Percentiles rank a stretch among this genome's conserved stretches.
Evolutionary conservation across 2,888 invertebrate genomes (phyloP).

Genomic region (Ophioninae sp.): DNA sequence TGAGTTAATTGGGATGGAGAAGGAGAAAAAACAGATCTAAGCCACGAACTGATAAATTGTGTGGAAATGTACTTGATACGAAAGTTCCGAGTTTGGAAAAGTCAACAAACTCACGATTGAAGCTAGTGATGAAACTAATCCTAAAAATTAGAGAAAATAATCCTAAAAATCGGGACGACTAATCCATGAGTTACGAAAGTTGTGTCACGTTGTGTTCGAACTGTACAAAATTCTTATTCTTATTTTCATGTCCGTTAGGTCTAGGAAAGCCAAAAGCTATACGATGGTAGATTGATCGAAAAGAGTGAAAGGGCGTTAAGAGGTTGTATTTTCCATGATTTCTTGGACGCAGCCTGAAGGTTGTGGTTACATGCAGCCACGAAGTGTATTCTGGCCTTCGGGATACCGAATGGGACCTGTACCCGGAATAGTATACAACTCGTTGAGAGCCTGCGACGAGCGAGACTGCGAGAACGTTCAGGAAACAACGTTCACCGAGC

Average conservation of each 20-base stretch:
- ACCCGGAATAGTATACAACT: conserved; percentile 72
- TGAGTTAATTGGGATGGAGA: conserved; percentile 64
- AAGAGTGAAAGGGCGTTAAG: conserved; percentile 38
- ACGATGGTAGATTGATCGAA: conserved; percentile 25
- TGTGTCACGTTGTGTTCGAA: conserved; percentile 6
- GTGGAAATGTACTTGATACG: not conserved
- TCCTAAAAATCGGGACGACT: conserved; percentile 6
- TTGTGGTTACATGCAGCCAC: conserved; percentile 78
- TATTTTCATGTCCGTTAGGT: conserved; percentile 67
- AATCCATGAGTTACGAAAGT: not conserved
- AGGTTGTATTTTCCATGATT: conserved; percentile 66
- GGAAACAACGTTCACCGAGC: conserved; percentile 65
- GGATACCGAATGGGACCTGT: conserved; percentile 72
- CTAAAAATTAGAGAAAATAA: too few species aligned
- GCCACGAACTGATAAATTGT: not conserved
- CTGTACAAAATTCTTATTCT: conserved; percentile 20
- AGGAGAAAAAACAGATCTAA: not conserved
- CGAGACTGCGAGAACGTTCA: conserved; percentile 68
- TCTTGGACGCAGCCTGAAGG: conserved; percentile 74
- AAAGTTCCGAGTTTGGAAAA: not conserved
- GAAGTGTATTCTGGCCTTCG: conserved; percentile 72
- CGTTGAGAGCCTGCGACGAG: conserved; percentile 69
- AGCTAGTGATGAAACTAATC: not conserved
- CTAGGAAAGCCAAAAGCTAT: conserved; percentile 53
- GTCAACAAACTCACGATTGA: not conserved